Conservation (phyloP, 2,113 vertebrate species). For the Dipodomys ordii region DNA sequence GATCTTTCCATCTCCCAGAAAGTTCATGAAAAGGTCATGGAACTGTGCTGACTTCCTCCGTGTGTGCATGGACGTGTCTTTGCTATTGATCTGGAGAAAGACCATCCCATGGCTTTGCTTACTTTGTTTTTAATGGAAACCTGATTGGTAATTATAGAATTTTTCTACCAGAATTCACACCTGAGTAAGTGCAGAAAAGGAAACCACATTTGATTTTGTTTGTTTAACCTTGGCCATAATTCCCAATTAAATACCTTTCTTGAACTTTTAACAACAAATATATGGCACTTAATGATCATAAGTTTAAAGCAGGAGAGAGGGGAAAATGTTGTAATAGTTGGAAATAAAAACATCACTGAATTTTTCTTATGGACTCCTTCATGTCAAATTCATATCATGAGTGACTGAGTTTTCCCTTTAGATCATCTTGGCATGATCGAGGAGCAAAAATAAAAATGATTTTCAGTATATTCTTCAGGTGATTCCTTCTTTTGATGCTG, state of each 20-base stretch:
- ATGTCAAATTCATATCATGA: slow-evolving; percentile 66
- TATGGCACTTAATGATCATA: slow-evolving; percentile 54
- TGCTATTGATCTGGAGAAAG: slow-evolving; percentile 84
- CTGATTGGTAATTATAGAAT: slow-evolving; percentile 68
- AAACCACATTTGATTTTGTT: slow-evolving; percentile 41
- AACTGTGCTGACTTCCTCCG: slow-evolving; percentile 86
- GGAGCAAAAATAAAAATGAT: slow-evolving; percentile 83
- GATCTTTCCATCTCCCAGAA: slow-evolving; percentile 92
- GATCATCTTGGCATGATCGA: slow-evolving; percentile 77
- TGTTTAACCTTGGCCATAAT: slow-evolving; percentile 51
- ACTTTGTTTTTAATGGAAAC: slow-evolving; percentile 70
- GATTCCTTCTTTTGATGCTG: slow-evolving; percentile 80
- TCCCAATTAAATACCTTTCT: slow-evolving; percentile 61
- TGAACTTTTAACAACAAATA: slow-evolving; percentile 60
- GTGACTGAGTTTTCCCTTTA: slow-evolving; percentile 73
- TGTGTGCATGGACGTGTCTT: slow-evolving; percentile 86
- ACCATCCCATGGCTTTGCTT: slow-evolving; percentile 53
- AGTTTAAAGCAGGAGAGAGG: slow-evolving; percentile 66
- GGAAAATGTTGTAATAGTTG: slow-evolving; percentile 59
- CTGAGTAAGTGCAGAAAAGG: slow-evolving; percentile 76
- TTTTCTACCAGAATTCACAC: slow-evolving; percentile 65
- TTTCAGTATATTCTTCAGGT: slow-evolving; percentile 78
- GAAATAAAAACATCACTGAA: slow-evolving; percentile 78
- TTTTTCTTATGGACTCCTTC: slow-evolving; percentile 76
- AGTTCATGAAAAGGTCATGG: slow-evolving; percentile 95